Conservation (phyloP, 2,113 vertebrate species). For the Pteronura brasiliensis region DNA sequence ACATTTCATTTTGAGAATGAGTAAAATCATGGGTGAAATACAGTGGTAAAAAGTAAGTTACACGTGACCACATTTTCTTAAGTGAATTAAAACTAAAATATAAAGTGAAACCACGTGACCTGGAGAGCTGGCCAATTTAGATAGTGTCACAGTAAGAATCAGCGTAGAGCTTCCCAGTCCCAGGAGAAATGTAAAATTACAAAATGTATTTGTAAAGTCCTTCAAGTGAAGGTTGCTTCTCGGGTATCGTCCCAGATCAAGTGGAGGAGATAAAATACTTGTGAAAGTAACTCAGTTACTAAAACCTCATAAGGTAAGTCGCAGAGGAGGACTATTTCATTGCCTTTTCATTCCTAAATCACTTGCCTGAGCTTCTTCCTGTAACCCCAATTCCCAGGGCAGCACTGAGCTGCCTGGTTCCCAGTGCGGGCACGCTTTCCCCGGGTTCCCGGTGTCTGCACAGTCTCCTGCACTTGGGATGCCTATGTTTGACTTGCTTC, state of each 20-base stretch:
- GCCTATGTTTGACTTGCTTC: too few relatives aligned
- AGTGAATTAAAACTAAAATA: not conserved
- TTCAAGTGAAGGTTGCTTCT: not conserved
- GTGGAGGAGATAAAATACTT: not conserved
- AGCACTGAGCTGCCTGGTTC: too few relatives aligned
- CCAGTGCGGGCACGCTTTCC: too few relatives aligned
- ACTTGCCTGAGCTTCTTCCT: not conserved
- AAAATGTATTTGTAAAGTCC: not conserved
- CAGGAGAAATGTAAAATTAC: not conserved
- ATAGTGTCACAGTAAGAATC: not conserved
- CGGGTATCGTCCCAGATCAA: not conserved
- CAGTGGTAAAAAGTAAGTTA: not conserved
- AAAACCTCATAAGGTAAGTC: accelerated
- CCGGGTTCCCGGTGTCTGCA: too few relatives aligned
- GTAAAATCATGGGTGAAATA: not conserved
- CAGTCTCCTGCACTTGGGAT: not conserved
- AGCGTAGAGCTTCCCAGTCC: not conserved
- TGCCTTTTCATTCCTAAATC: not conserved
- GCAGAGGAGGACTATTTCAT: accelerated
- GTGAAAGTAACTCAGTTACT: not conserved
- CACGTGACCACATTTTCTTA: not conserved
- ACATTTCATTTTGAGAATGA: not conserved
- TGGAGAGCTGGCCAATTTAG: not conserved
- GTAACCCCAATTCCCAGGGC: not conserved
- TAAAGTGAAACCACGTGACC: not conserved